Evolutionary conservation across 2,113 vertebrate species (phyloP).

Genomic region (Reinhardtius hippoglossoides): DNA sequence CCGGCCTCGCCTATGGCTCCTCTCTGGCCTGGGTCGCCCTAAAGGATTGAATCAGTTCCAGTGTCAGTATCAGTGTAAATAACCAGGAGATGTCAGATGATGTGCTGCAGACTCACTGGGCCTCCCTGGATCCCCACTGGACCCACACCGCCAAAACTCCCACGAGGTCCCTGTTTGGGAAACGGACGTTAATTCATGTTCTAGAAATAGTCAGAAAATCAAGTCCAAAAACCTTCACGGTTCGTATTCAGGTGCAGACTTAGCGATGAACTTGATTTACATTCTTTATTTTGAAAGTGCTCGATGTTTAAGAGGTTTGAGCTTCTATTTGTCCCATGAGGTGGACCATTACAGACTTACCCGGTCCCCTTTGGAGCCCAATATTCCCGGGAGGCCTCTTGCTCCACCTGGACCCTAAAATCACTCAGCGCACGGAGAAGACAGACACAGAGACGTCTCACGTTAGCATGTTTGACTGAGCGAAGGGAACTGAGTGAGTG

Average conservation of each 20-base stretch:
- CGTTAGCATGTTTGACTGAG: conserved; percentile 47
- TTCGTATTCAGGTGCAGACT: too few relatives aligned
- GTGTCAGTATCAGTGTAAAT: neutral
- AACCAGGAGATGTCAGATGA: too few relatives aligned
- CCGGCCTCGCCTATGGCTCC: conserved; percentile 91
- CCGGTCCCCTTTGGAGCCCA: conserved; percentile 90
- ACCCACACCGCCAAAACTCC: conserved; percentile 86
- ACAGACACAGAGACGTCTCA: conserved; percentile 17
- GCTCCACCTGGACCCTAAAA: conserved; percentile 90
- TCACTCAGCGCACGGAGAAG: conserved; percentile 59
- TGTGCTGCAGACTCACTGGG: conserved; percentile 83
- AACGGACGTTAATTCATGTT: neutral
- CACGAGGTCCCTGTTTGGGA: conserved; percentile 87
- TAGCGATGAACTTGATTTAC: neutral
- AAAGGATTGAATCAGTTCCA: neutral
- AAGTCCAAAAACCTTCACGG: too few relatives aligned
- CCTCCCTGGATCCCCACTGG: conserved; percentile 88
- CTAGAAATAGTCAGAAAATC: neutral
- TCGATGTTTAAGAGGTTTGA: neutral
- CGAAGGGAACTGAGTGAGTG: neutral
- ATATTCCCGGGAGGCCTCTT: conserved; percentile 89
- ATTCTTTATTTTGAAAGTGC: neutral
- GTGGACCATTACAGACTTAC: conserved; percentile 78
- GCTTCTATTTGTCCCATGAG: neutral
- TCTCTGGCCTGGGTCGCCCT: conserved; percentile 93